Evolutionary conservation across 2,797 vertebrate genomes (phyloP), one percentile per base, ranked within the genome.

Genomic region (Catostomus latipinnis): DNA sequence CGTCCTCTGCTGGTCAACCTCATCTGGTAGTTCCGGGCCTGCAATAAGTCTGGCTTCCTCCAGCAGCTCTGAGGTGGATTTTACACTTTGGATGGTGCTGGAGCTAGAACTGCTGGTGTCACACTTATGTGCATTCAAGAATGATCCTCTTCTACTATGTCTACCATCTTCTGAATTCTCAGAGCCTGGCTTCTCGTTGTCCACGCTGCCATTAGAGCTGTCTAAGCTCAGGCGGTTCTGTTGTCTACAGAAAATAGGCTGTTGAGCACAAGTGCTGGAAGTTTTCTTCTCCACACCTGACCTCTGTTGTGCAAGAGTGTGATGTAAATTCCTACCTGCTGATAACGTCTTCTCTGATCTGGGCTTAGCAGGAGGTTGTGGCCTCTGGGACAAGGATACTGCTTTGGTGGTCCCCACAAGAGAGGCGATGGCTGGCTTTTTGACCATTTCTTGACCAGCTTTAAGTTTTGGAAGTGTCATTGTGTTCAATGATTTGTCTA

Each of bases 381-480:
- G 69, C 4, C 89, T 90, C 57, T 88, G 87, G 34, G 34, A 34
- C 34, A 34, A 34, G 34, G 71, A 56, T 43, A 78, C 61, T 1
- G 84, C 84, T 76, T 88, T 91, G 78, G 85, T 85, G 6, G 92
- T 94, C 86, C 91, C 93, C 4, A 74, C 86, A 18, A 87, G 71
- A 1, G 71, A 69, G 22, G 90, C 83, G 88, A 92, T 95, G 83
- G 85, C 88, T 11, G 90, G 89, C 2, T 90, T 87, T 66, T 34
- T 87, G 83, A 54, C 56, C 16, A 46, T 13, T 48, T 60, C n/a
- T n/a, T 61, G 46, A 13, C 66, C 87, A 56, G 65, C 13, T 60
- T 67, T 0, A 69, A 8, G 0, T 8, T 54, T 80, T 87, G 63
- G 69, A 53, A 8, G 22, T 77, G 58, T 83, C 77, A 87, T 69